Evolutionary conservation across 2,888 invertebrate genomes (phyloP).

Genomic region (Melinaea menophilus): DNA sequence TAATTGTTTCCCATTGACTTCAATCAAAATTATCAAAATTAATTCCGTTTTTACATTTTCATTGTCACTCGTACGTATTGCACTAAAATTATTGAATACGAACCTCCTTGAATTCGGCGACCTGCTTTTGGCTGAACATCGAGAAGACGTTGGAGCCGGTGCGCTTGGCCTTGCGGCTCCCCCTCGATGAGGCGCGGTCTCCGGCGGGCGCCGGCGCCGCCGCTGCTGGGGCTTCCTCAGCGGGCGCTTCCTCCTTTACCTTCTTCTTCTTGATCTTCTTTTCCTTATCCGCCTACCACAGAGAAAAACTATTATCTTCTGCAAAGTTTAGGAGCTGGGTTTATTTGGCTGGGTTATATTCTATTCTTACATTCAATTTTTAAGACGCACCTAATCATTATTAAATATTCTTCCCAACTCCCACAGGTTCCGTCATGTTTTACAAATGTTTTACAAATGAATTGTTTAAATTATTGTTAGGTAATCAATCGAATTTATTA

Average conservation of each 20-base stretch:
- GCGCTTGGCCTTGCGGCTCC: conserved; percentile 90
- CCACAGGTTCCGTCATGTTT: no score
- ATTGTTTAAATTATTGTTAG: no score
- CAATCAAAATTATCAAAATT: no score
- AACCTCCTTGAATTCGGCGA: conserved; percentile 97
- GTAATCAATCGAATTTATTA: not conserved
- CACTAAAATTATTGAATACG: conserved; percentile 33
- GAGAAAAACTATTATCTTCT: not conserved
- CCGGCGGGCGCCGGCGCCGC: conserved; percentile 79
- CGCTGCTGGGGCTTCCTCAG: conserved; percentile 82
- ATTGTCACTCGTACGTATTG: no score
- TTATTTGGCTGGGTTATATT: no score
- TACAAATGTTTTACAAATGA: no score
- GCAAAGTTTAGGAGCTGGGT: no score
- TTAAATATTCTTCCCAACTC: no score
- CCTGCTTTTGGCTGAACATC: conserved; percentile 97
- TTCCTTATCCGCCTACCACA: conserved; percentile 91
- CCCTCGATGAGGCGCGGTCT: conserved; percentile 86
- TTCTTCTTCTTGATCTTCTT: conserved; percentile 84
- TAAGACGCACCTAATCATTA: no score
- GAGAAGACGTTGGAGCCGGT: conserved; percentile 97
- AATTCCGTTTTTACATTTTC: no score
- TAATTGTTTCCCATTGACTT: no score
- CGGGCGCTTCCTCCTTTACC: conserved; percentile 82
- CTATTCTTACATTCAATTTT: no score